Evolutionary conservation across 2,797 vertebrate species (phyloP), one percentile per base, ranked within the genome.

Genomic region (Orientallactaga sibirica): DNA sequence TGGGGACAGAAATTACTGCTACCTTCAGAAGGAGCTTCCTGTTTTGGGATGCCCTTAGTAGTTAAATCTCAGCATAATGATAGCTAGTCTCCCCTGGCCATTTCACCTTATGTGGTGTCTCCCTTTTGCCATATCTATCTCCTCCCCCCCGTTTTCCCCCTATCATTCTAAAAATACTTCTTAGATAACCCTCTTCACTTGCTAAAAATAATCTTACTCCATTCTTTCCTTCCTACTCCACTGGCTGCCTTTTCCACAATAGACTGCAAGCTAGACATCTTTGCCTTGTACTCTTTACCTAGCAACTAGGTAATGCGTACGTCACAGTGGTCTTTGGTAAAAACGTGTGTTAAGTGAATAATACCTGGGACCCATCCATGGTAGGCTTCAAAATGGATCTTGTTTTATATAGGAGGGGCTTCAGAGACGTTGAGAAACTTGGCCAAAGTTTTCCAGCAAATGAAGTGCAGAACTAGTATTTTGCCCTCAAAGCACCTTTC

Each of bases 341-440:
- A 64, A 79, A 76, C 43, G 25, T 8, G 12, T 55, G n/a, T 15
- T 19, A 55, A 55, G 14, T 70, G 66, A 89, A 43, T 19, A 89
- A 43, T 19, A 24, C 37, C 48, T 14, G 16, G 12, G 76, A 67
- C 20, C 20, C 67, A 43, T 33, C 33, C n/a, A 88, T 52, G 18
- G 61, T 18, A n/a, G 14, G 48, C 27, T 87, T n/a, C 48, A 48
- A 14, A 27, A 43, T 27, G 68, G 55, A 76, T 24, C 41, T 33
- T 68, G 5, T 52, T 66, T 90, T 52, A 92, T 62, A 61, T 0
- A 48, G 27, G 22, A 92, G 5, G 22, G 87, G 22, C 84, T 48
- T 94, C 27, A 80, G 77, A 82, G 37, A 92, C 27, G 33, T 78
- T 93, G 91, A 93, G n/a, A 74, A 81, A 80, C 29, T 66, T 95